Evolutionary conservation across 2,888 invertebrate genomes (phyloP).

Genomic region (Drosophila melanosoma): DNA sequence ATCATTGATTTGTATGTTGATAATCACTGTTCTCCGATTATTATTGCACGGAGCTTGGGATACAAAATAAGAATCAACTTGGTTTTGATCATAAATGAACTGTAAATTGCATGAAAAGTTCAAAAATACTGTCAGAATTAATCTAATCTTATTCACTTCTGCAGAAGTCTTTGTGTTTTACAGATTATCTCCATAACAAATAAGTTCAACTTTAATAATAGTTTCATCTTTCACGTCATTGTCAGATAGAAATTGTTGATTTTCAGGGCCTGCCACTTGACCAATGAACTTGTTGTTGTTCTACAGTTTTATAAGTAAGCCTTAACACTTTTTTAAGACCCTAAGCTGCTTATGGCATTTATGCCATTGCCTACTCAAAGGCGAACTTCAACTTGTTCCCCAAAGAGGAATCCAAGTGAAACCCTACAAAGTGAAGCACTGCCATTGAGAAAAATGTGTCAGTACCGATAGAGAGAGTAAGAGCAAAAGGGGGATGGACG

Average conservation of each 20-base stretch:
- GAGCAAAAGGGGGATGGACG: background rate
- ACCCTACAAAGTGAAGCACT: slow-evolving; percentile 49
- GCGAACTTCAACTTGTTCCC: slow-evolving; percentile 53
- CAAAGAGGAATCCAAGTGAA: slow-evolving; percentile 37
- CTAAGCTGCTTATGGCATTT: slow-evolving; percentile 52
- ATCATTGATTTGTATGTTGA: background rate
- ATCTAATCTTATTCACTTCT: background rate
- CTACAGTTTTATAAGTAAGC: slow-evolving; percentile 31
- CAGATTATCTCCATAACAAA: background rate
- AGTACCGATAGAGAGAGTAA: slow-evolving; percentile 3
- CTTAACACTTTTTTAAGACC: slow-evolving; percentile 54
- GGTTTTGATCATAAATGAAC: background rate
- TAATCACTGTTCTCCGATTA: background rate
- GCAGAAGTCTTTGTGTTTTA: background rate
- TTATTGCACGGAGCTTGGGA: background rate
- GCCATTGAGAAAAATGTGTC: slow-evolving; percentile 52
- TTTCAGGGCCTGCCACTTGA: slow-evolving; percentile 43
- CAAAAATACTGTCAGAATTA: background rate
- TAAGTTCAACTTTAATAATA: background rate
- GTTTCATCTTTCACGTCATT: slow-evolving; percentile 14
- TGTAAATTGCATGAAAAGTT: background rate
- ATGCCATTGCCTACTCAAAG: slow-evolving; percentile 19
- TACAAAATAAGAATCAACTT: background rate
- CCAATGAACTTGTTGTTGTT: slow-evolving; percentile 49
- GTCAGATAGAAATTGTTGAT: slow-evolving; percentile 3